phyloP scores from a whole-genome alignment of 1,140 invertebrate genomes.

The Caerostris darwini region DNA sequence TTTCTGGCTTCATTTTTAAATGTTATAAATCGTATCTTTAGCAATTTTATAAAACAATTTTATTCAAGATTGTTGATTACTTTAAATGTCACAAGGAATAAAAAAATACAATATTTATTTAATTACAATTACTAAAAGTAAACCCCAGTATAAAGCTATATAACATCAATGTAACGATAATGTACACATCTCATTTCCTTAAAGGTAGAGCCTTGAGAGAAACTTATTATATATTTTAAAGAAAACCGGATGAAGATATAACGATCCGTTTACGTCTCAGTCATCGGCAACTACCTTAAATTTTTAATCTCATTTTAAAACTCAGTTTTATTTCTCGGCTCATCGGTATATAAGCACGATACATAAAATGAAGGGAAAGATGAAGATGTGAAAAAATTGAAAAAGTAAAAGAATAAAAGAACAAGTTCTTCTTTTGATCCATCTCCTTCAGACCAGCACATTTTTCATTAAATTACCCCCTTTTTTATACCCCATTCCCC shows the following conservation, averaged over 20 bases:
- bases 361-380: not conserved
- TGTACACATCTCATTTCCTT: not conserved
- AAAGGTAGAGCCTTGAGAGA: not conserved
- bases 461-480: slow-evolving; percentile 17
- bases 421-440: not conserved
- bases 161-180: too few relatives aligned
- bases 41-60: too few relatives aligned
- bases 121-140: too few relatives aligned
- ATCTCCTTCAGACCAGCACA: not conserved
- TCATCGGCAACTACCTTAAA: not conserved
- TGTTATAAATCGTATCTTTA: too few relatives aligned
- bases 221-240: not conserved
- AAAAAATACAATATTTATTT: too few relatives aligned
- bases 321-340: not conserved
- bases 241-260: not conserved
- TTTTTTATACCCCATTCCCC: not conserved
- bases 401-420: not conserved
- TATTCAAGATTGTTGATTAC: too few relatives aligned
- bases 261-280: not conserved
- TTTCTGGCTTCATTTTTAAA: too few relatives aligned
- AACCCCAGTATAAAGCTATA: too few relatives aligned
- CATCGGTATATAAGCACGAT: not conserved
- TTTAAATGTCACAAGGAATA: too few relatives aligned
- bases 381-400: not conserved
- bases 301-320: not conserved